A percentile compares a stretch with the other conserved stretches of the same genome.
Evolutionary conservation across 2,113 vertebrate species (phyloP).

Genomic region (Typhlomys cinereus): DNA sequence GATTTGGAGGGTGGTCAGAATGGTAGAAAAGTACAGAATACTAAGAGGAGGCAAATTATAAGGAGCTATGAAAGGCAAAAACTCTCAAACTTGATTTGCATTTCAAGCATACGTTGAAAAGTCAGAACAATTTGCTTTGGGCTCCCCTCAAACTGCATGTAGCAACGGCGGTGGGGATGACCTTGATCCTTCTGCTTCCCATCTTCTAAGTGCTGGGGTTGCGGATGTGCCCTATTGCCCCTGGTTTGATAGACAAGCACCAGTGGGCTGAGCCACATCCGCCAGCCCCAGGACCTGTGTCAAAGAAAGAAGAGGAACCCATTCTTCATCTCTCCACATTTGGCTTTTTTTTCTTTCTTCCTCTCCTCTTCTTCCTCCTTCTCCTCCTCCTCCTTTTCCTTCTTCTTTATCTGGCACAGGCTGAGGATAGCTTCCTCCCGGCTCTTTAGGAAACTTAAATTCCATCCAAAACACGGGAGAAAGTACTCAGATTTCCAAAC

Average conservation of each 20-base stretch:
- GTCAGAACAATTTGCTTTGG: neutral
- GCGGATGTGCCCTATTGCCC: neutral
- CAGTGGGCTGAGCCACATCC: neutral
- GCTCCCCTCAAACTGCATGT: too few species aligned
- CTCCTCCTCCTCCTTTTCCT: too few species aligned
- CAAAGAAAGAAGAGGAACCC: neutral
- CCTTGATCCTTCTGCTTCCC: neutral
- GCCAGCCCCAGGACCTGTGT: neutral
- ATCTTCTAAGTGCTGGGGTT: neutral
- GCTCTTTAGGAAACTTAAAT: neutral
- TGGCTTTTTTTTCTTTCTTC: neutral
- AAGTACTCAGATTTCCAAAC: neutral
- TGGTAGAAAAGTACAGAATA: neutral
- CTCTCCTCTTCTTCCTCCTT: neutral
- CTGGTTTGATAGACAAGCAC: neutral
- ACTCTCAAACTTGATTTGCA: neutral
- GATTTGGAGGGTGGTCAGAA: neutral
- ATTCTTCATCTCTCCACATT: neutral
- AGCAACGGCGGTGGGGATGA: too few species aligned
- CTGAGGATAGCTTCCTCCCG: neutral
- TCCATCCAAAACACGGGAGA: conserved; percentile 2
- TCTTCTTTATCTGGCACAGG: neutral
- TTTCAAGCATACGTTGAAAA: neutral
- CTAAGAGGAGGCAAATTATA: neutral
- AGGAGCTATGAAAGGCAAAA: neutral